Conservation (phyloP, 2,797 vertebrate genomes). For the Gymnoscopelus braueri region DNA sequence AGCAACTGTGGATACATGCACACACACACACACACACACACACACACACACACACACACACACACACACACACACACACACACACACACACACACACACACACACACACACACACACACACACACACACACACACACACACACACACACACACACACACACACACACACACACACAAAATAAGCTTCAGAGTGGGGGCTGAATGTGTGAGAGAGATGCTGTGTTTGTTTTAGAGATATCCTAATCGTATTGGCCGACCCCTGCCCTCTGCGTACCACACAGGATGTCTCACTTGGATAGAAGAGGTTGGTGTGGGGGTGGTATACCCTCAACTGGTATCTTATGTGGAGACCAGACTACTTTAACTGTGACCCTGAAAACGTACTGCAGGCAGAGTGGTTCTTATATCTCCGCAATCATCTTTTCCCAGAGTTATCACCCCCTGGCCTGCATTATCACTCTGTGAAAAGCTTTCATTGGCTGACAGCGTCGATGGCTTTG, state of each 20-base stretch:
- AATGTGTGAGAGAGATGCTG: constrained; percentile 40
- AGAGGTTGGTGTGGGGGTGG: too few relatives aligned
- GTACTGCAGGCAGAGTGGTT: not conserved
- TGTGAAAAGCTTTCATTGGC: constrained; percentile 54
- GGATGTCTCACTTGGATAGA: not conserved
- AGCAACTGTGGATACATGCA: too few relatives aligned
- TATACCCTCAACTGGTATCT: not conserved
- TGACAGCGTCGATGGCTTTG: constrained; percentile 31
- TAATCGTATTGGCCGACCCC: constrained; percentile 66
- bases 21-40: too few relatives aligned
- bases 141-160: constrained; percentile 1
- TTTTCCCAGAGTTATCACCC: constrained; percentile 29
- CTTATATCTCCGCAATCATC: constrained; percentile 20
- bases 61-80: not conserved
- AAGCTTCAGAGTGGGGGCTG: constrained; percentile 51
- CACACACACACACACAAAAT: constrained; percentile 23
- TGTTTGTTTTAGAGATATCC: constrained; percentile 76
- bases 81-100: too few relatives aligned
- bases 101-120: not conserved
- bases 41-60: too few relatives aligned
- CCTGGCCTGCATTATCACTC: constrained; percentile 38
- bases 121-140: constrained; percentile 1
- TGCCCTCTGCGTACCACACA: constrained; percentile 36
- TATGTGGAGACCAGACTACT: not conserved
- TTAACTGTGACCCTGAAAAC: constrained; percentile 9